A percentile compares a stretch with the other conserved stretches of the same genome.
Conservation (phyloP, 2,797 vertebrate genomes). For the Rhinatrema bivittatum region DNA sequence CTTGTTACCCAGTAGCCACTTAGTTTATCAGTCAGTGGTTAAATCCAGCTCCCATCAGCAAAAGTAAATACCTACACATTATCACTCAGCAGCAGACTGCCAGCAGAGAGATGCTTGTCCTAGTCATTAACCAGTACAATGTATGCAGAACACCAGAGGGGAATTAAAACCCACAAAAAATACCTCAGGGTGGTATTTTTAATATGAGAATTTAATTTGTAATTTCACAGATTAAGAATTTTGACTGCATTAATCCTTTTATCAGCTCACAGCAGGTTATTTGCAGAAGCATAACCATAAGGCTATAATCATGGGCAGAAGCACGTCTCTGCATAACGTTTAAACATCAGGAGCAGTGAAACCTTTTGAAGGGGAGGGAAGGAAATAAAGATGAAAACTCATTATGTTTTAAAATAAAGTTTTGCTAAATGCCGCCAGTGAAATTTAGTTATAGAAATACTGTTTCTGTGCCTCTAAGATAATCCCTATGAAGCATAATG, state of each 20-base stretch:
- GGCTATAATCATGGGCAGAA: conserved; percentile 77
- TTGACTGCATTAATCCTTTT: conserved; percentile 94
- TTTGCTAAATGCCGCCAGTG: conserved; percentile 68
- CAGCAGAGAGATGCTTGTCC: conserved; percentile 64
- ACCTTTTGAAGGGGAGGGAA: conserved; percentile 76
- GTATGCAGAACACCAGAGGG: conserved; percentile 76
- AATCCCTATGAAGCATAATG: conserved; percentile 65
- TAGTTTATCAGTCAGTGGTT: conserved; percentile 70
- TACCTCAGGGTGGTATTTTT: conserved; percentile 84
- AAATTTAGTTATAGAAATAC: conserved; percentile 61
- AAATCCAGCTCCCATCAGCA: conserved; percentile 71
- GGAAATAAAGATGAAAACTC: conserved; percentile 76
- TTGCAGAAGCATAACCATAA: conserved; percentile 72
- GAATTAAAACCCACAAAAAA: conserved; percentile 81
- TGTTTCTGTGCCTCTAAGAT: conserved; percentile 68
- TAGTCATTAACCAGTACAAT: conserved; percentile 73
- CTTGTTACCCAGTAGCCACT: conserved; percentile 73
- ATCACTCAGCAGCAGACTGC: conserved; percentile 67
- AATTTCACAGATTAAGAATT: conserved; percentile 93
- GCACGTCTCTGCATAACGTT: conserved; percentile 72
- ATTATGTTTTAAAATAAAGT: conserved; percentile 72
- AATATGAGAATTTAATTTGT: conserved; percentile 90
- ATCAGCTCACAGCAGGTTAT: conserved; percentile 96
- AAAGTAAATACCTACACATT: conserved; percentile 70
- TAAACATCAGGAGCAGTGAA: conserved; percentile 66